These are phyloP conservation scores for Sebastes matsubarae DNA, from an alignment of 2,797 vertebrate species.

Conservation along the genomic window DNA sequence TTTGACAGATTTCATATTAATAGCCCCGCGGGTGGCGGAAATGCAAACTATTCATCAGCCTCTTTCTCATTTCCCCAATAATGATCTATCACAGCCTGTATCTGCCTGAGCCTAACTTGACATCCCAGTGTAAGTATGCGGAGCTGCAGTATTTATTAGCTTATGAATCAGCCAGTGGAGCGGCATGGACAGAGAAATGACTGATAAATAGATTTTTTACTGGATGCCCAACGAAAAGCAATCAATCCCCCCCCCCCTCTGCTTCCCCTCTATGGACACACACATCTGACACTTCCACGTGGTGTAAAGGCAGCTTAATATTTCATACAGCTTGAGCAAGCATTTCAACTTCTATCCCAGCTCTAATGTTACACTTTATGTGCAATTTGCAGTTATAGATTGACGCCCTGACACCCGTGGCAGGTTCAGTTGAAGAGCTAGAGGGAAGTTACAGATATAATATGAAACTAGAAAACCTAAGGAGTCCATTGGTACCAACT, in stretches of 20 bases:
- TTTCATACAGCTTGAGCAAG: conserved; percentile 25
- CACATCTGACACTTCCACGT: conserved; percentile 15
- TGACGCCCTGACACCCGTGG: background rate
- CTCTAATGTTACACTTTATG: conserved; percentile 11
- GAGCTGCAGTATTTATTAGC: conserved; percentile 55
- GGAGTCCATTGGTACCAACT: too few relatives aligned
- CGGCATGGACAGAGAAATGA: conserved; percentile 39
- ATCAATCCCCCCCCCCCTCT: background rate
- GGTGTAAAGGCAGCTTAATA: conserved; percentile 6
- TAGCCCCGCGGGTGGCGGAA: conserved; percentile 35
- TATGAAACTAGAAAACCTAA: too few relatives aligned
- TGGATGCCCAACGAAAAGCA: conserved; percentile 28
- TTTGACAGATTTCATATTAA: conserved; percentile 62
- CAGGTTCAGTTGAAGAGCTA: too few relatives aligned
- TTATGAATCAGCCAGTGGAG: conserved; percentile 49
- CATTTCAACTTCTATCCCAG: background rate
- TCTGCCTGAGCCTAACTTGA: conserved; percentile 59
- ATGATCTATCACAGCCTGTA: conserved; percentile 62
- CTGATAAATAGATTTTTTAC: conserved; percentile 56
- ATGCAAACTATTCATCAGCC: conserved; percentile 64
- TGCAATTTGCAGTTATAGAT: conserved; percentile 26
- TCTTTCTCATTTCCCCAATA: conserved; percentile 57
- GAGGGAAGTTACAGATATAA: too few relatives aligned
- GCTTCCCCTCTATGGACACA: background rate
- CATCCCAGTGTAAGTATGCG: conserved; percentile 35